A percentile compares a stretch with the other conserved stretches of the same genome.
phyloP scores from a whole-genome alignment of 2,113 vertebrate species.

The Oriolus oriolus region DNA sequence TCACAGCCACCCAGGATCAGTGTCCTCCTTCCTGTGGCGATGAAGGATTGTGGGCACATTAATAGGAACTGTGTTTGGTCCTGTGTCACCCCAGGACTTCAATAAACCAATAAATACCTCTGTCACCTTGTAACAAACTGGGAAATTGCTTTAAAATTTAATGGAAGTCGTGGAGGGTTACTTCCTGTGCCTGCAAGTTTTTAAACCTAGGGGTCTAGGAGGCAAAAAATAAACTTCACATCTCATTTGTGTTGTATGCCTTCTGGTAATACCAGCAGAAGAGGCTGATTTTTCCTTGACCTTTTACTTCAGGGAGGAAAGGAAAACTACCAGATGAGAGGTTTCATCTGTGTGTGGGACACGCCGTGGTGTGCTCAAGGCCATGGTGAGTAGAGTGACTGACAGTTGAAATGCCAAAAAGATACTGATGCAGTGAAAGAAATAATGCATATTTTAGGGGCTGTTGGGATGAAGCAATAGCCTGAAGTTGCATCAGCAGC shows the following conservation, averaged over 20 bases:
- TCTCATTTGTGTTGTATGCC: not conserved
- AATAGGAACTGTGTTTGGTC: not conserved
- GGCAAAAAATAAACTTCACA: not conserved
- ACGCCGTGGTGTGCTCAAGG: not conserved
- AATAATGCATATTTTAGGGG: not conserved
- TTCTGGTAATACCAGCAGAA: not conserved
- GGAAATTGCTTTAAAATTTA: not conserved
- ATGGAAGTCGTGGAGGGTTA: not conserved
- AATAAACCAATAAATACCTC: not conserved
- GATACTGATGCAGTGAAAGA: not conserved
- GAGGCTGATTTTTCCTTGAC: not conserved
- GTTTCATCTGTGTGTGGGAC: not conserved
- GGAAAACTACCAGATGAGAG: not conserved
- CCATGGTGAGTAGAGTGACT: not conserved
- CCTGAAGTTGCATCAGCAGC: not conserved
- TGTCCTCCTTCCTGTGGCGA: accelerated
- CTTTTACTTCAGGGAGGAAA: not conserved
- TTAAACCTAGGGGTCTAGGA: not conserved
- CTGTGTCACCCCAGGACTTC: not conserved
- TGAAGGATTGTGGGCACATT: not conserved
- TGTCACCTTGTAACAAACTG: not conserved
- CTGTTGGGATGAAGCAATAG: not conserved
- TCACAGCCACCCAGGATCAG: not conserved
- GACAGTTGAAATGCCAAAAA: not conserved
- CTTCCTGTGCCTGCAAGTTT: not conserved